Evolutionary conservation across 2,888 invertebrate genomes (phyloP), one percentile per base, ranked within the genome.

Genomic region (Catonia carolina): DNA sequence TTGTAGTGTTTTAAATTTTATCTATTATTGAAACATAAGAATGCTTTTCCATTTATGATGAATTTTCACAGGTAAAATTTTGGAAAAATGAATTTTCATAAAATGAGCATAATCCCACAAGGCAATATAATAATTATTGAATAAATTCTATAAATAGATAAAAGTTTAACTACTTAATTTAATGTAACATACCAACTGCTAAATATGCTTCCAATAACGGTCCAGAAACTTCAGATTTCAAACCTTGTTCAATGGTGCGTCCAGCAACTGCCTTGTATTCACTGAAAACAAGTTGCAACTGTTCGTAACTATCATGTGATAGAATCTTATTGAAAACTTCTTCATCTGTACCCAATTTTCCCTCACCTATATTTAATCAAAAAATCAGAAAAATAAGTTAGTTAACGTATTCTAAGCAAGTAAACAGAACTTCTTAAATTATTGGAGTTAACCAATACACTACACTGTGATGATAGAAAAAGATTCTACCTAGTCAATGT

Each of bases 201-300:
- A 84, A 76, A 68, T 85, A 77, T 0, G 85, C 86, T 2, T 83
- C 79, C 64, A 80, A 77, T 37, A 86, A 72, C 62, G 85, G 84
- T 0, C 85, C 86, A 59, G 72, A 77, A 68, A 84, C 73, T 72
- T 84, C 82, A 41, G 80, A 77, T 68, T 81, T 80, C 69, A 86
- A 78, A 51, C 85, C 84, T 67, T 86, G 84, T 70, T 85, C 84
- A 65, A 86, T 81, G 61, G 85, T 84, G 68, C 82, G 81, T 0
- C 86, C 86, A 1, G 86, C 78, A 8, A 88, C 71, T 59, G 78
- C 77, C 72, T 84, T 83, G 73, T 89, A 89, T 69, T 83, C 85
- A 64, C 86, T 83, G 70, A 85, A 85, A 49, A 85, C 76, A 55
- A 80, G 73, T 1, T 79, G 76, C 64, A 88, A 73, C 70, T 89